Base-by-base conservation (phyloP, 2,888 invertebrate genomes). In the Ceraclea dissimilis region DNA sequence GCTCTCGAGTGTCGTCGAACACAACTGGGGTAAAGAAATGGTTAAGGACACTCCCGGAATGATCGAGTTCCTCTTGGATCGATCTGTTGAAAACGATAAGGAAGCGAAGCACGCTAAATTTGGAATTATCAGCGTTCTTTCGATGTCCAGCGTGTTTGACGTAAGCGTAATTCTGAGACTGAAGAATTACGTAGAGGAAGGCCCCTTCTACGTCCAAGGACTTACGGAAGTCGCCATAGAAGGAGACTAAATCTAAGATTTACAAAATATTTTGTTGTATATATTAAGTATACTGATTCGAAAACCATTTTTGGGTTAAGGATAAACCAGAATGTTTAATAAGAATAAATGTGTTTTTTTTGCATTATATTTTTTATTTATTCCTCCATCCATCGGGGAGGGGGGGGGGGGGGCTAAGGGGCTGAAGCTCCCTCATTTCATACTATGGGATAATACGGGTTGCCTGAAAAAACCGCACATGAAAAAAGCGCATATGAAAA, bases 1-100 rank as follows among this genome's bases (percentile, higher is more conserved):
- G 26, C 69, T 93, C 47, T 78, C 79, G 63, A 79, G 84, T 1
- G 67, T 93, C 16, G 83, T 86, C 18, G 72, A 77, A 57, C 88
- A 88, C 67, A 72, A 74, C 1, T 95, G 93, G 93, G 93, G 92
- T 18, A 85, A 90, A 67, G 80, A 83, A 63, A 76, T 83, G 52
- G 82, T 93, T 33, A 83, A 82, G 62, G 74, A 78, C 62, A 82
- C 82, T 57, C 86, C 90, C 64, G 88, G 88, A 52, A 79, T 90
- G 51, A 68, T 88, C 13, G 93, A 93, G 70, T 92, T 85, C 68
- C 73, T 94, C 6, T 68, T 94, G 33, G 87, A 93, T 67, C 79
- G 93, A 43, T 76, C 79, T 52, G 74, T 80, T 1, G 88, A 89
- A 66, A 75, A 80, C 4, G 79, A 80, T 48, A 90, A 89, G 66